Base-by-base conservation (phyloP, 2,113 vertebrate genomes). In the Apus apus region DNA sequence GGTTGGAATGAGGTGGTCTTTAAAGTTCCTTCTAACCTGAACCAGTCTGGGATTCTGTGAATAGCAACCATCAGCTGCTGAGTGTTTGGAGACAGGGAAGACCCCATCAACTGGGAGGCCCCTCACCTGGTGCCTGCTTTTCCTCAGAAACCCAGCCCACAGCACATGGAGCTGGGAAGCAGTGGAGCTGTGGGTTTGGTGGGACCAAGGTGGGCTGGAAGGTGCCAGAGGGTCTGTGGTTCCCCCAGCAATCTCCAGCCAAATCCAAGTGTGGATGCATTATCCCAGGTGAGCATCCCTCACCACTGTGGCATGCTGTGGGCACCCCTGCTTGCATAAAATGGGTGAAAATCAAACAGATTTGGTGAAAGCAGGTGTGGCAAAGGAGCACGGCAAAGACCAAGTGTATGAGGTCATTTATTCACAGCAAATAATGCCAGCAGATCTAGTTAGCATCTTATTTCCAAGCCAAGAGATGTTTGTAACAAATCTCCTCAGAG, bases 401-500 rank as follows among this genome's bases (percentile, higher is more conserved):
- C 0, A 5, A 74, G 25, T 0, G 17, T 12, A 9, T 11, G 40
- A 4, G 57, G n/a, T 83, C 22, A 4, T 93, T 95, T 80, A 78
- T 70, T 68, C 83, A 32, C 43, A 5, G 8, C 5, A 23, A 86
- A 77, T 73, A 62, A 60, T 3, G 32, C 9, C 4, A 51, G 56
- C 79, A 53, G 54, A n/a, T 30, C 48, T 16, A 66, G 72, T 36
- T 85, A 96, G 95, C 94, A 68, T 87, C 97, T 97, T 92, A 92
- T 94, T 97, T 96, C 92, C 70, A 78, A 91, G 91, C 73, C 6
- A 85, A 70, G 96, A 75, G 94, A 38, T 71, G 77, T 75, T 96
- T 71, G 57, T 92, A 96, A 97, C 97, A 95, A 93, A 96, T 91
- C 96, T 97, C 89, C 97, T 96, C 94, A 12, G 96, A 96, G 96